phyloP scores from a whole-genome alignment of 2,797 vertebrate genomes.

The Hoplostethus mediterraneus region DNA sequence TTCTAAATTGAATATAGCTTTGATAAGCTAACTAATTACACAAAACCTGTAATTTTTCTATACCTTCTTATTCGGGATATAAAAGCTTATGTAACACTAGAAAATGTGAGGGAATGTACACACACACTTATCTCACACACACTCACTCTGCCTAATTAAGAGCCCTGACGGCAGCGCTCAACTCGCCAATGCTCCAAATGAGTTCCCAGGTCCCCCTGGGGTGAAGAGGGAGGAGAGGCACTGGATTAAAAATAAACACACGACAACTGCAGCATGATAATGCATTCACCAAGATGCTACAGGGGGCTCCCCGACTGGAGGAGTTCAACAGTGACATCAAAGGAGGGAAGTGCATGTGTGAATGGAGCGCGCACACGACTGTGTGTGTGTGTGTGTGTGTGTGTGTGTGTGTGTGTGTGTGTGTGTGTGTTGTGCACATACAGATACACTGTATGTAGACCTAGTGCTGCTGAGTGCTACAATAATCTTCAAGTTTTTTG shows the following conservation, averaged over 20 bases:
- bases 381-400: constrained; percentile 6
- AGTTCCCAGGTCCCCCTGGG: constrained; percentile 62
- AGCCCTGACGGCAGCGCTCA: constrained; percentile 56
- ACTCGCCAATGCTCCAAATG: constrained; percentile 67
- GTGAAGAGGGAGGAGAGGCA: constrained; percentile 51
- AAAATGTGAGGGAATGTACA: constrained; percentile 27
- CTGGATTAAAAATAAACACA: constrained; percentile 79
- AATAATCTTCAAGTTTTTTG: constrained; percentile 33
- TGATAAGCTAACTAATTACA: constrained; percentile 39
- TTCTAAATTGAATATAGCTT: constrained; percentile 21
- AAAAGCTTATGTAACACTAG: constrained; percentile 44
- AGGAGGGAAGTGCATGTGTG: constrained; percentile 52
- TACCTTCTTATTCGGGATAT: constrained; percentile 29
- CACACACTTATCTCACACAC: constrained; percentile 49
- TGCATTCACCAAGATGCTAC: constrained; percentile 70
- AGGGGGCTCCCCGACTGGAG: constrained; percentile 62
- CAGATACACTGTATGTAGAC: neutral
- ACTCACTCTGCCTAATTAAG: constrained; percentile 74
- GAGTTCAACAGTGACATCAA: constrained; percentile 77
- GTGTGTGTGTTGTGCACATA: constrained; percentile 25
- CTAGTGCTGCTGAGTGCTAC: constrained; percentile 44
- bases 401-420: constrained; percentile 34
- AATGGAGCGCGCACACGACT: constrained; percentile 16
- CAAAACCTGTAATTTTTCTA: constrained; percentile 23
- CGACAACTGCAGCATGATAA: constrained; percentile 72